These are phyloP conservation scores for Drosophila setosimentum DNA, from an alignment of 2,888 invertebrate species.

Conservation along the genomic window DNA sequence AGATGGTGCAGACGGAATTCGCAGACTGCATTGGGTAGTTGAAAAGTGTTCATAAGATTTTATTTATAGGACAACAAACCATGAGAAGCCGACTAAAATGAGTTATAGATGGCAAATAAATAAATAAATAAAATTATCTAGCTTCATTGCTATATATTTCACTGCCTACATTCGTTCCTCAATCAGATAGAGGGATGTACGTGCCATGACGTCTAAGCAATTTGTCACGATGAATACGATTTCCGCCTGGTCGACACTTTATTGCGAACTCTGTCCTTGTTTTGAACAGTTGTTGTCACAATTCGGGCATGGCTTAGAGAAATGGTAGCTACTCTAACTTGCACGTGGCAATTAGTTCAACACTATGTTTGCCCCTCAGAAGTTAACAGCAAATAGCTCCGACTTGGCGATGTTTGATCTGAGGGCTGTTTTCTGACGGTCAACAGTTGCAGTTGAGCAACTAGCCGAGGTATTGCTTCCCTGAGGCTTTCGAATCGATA, in stretches of 20 bases:
- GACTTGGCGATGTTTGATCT: neutral
- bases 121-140: neutral
- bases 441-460: neutral
- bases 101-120: neutral
- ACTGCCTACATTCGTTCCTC: neutral
- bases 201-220: neutral
- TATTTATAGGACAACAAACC: neutral
- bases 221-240: neutral
- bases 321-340: neutral
- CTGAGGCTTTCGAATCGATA: constrained; percentile 9
- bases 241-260: neutral
- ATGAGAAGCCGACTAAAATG: neutral
- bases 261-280: neutral
- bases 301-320: neutral
- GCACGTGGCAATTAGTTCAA: neutral
- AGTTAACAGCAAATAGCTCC: neutral
- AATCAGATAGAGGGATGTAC: neutral
- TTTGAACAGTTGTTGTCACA: neutral
- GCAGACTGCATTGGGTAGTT: neutral
- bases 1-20: neutral
- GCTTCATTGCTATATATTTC: neutral
- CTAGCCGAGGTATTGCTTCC: neutral
- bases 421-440: neutral
- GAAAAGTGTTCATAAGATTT: neutral
- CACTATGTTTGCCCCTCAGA: neutral